phyloP scores from a whole-genome alignment of 2,797 vertebrate species.

The Otolemur crassicaudatus region DNA sequence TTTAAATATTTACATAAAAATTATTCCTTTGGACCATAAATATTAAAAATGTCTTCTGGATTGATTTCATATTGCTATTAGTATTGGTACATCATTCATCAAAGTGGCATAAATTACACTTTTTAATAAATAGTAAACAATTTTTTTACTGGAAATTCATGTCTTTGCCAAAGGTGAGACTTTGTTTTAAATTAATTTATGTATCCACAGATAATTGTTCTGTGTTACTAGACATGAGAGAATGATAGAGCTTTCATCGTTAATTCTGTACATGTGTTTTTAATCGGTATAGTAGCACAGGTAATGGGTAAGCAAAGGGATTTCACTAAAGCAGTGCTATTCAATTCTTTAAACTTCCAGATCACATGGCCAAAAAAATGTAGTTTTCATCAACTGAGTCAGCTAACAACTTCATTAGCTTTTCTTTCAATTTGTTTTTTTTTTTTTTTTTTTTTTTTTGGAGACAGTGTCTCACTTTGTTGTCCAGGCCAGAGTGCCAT shows the following conservation, averaged over 20 bases:
- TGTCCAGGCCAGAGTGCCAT: too few species aligned
- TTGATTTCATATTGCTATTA: not conserved
- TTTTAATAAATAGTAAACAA: slow-evolving; percentile 4
- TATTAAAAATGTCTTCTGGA: not conserved
- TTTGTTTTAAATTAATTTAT: not conserved
- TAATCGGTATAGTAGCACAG: not conserved
- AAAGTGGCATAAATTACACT: not conserved
- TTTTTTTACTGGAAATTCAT: not conserved
- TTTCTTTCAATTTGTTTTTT: not conserved
- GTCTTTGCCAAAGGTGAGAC: not conserved
- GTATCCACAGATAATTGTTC: not conserved
- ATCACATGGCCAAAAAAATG: not conserved
- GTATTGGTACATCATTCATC: slow-evolving; percentile 4
- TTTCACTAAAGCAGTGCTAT: not conserved
- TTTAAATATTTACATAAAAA: slow-evolving; percentile 23
- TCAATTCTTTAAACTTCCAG: not conserved
- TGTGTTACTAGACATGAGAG: not conserved
- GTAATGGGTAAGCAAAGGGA: not conserved
- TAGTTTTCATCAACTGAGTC: not conserved
- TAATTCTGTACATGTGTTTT: not conserved
- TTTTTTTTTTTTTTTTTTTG: too few species aligned
- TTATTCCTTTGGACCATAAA: not conserved
- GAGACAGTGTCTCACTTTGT: too few species aligned
- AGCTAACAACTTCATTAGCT: not conserved
- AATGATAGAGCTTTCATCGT: not conserved